phyloP scores from a whole-genome alignment of 2,888 invertebrate genomes.

The Venusia cambrica region DNA sequence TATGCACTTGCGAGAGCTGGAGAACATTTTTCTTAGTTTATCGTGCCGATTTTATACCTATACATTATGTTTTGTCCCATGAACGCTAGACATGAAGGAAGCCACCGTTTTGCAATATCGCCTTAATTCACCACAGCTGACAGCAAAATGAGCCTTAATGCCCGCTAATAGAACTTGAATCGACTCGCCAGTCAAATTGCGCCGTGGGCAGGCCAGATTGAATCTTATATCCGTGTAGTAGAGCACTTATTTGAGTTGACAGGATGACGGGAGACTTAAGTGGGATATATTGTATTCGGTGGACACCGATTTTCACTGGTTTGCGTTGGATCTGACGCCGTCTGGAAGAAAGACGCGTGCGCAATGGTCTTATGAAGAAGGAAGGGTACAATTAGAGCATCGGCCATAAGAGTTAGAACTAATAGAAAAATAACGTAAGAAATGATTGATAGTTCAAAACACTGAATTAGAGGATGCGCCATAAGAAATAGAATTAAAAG shows the following conservation, averaged over 20 bases:
- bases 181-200: constrained; percentile 1
- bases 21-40: no score
- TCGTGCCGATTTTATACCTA: no score
- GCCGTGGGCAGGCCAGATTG: constrained; percentile 9
- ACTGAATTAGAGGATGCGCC: no score
- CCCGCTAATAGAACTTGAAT: constrained; percentile 23
- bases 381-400: no score
- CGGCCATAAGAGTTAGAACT: no score
- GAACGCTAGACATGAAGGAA: constrained; percentile 59
- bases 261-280: constrained; percentile 36
- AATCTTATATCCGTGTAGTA: constrained; percentile 6
- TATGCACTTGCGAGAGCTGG: no score
- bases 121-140: constrained; percentile 39
- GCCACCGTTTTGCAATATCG: constrained; percentile 43
- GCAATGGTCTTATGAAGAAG: neutral
- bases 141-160: constrained; percentile 37
- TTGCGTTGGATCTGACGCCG: constrained; percentile 14
- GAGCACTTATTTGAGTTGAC: constrained; percentile 9
- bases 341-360: constrained; percentile 4
- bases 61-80: neutral
- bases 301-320: constrained; percentile 44
- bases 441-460: no score
- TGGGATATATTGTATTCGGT: constrained; percentile 56
- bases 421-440: no score
- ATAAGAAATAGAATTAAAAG: no score